These are phyloP conservation scores for Abrostola tripartita DNA, from an alignment of 2,888 invertebrate genomes.

Conservation along the genomic window DNA sequence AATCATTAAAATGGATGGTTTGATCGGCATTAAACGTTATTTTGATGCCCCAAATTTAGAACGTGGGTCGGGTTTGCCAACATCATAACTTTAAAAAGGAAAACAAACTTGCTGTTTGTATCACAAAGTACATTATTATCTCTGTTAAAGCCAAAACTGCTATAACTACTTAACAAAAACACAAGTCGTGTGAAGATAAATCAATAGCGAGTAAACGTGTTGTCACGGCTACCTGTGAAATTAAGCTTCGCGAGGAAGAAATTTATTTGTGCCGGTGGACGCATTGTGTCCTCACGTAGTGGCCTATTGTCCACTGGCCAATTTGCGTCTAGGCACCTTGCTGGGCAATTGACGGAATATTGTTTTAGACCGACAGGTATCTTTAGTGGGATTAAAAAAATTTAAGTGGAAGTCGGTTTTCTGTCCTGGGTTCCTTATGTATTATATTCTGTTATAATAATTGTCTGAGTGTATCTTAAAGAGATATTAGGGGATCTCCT, in stretches of 20 bases:
- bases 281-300: constrained; percentile 80
- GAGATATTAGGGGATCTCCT: too few relatives aligned
- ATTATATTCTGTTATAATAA: too few relatives aligned
- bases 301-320: constrained; percentile 64
- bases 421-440: constrained; percentile 31
- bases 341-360: constrained; percentile 80
- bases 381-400: constrained; percentile 49
- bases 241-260: constrained; percentile 70
- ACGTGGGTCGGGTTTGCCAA: too few relatives aligned
- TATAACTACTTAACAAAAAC: constrained; percentile 29
- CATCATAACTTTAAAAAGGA: too few relatives aligned
- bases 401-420: constrained; percentile 14
- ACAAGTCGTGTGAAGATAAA: constrained; percentile 33
- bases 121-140: too few relatives aligned
- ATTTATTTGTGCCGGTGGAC: constrained; percentile 63
- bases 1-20: too few relatives aligned
- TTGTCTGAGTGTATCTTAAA: constrained; percentile 1
- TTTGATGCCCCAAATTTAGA: too few relatives aligned
- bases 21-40: too few relatives aligned
- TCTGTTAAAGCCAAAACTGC: not conserved
- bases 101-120: too few relatives aligned
- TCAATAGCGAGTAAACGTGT: constrained; percentile 74
- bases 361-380: constrained; percentile 83
- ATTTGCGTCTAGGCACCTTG: constrained; percentile 77
- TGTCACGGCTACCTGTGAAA: constrained; percentile 75